phyloP scores from a whole-genome alignment of 2,888 invertebrate species.

The Beris morrisii region DNA sequence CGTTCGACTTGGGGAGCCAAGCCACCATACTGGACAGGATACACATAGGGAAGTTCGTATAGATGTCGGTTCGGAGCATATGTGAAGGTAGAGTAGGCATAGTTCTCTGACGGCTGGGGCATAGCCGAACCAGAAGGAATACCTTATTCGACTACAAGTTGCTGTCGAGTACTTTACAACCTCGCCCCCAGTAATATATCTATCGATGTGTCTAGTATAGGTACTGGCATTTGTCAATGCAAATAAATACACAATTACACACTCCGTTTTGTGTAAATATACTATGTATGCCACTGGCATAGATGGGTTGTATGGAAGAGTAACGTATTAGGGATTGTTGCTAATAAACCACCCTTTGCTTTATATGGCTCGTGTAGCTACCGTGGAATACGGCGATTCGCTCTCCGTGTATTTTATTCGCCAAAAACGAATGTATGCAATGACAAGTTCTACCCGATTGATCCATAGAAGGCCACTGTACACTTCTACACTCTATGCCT shows the following conservation, averaged over 20 bases:
- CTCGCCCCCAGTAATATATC: slow-evolving; percentile 9
- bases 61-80: neutral
- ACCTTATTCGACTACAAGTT: slow-evolving; percentile 36
- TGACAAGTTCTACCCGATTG: slow-evolving; percentile 36
- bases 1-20: neutral
- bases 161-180: slow-evolving; percentile 38
- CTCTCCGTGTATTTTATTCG: slow-evolving; percentile 20
- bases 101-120: slow-evolving; percentile 20
- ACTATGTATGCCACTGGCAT: slow-evolving; percentile 34
- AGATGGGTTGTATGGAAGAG: slow-evolving; percentile 19
- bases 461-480: slow-evolving; percentile 20
- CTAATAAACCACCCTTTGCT: slow-evolving; percentile 38
- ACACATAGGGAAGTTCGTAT: neutral
- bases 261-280: slow-evolving; percentile 44
- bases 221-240: slow-evolving; percentile 45
- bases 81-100: neutral
- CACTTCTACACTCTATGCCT: too few relatives aligned
- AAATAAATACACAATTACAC: slow-evolving; percentile 56
- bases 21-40: neutral
- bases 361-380: slow-evolving; percentile 31
- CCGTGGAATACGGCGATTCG: neutral
- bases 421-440: slow-evolving; percentile 32
- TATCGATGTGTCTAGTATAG: slow-evolving; percentile 34
- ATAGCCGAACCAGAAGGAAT: slow-evolving; percentile 27
- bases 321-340: slow-evolving; percentile 37